phyloP scores from a whole-genome alignment of 2,113 vertebrate species.

The Leucosticte australis region DNA sequence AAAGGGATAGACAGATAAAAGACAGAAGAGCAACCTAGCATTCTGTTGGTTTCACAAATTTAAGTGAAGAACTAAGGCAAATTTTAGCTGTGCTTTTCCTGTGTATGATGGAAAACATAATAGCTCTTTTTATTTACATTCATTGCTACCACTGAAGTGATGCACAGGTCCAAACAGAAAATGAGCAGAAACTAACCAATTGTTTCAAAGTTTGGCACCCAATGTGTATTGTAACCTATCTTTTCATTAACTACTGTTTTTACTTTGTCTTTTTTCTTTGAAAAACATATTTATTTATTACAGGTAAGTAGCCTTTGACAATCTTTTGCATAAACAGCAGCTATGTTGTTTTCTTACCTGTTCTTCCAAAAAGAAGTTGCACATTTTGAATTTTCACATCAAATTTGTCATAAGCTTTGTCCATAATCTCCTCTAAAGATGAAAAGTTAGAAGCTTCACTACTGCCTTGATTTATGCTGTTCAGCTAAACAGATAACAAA shows the following conservation, averaged over 20 bases:
- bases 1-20: background rate
- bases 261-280: background rate
- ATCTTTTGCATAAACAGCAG: background rate
- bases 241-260: background rate
- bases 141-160: background rate
- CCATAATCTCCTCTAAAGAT: slow-evolving; percentile 95
- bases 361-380: slow-evolving; percentile 89
- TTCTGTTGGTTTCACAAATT: background rate
- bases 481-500: slow-evolving; percentile 74
- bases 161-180: background rate
- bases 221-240: background rate
- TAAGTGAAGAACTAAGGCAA: background rate
- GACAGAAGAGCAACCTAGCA: background rate
- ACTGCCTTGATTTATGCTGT: slow-evolving; percentile 81
- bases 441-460: slow-evolving; percentile 73
- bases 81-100: background rate
- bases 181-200: background rate
- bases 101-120: background rate
- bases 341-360: slow-evolving; percentile 75
- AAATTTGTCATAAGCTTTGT: slow-evolving; percentile 94
- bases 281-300: background rate
- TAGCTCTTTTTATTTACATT: background rate
- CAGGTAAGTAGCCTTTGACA: background rate
- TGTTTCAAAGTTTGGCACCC: background rate
- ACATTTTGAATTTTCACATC: slow-evolving; percentile 87